Evolutionary conservation across 2,113 vertebrate species (phyloP).

Genomic region (Nycticryphes semicollaris): DNA sequence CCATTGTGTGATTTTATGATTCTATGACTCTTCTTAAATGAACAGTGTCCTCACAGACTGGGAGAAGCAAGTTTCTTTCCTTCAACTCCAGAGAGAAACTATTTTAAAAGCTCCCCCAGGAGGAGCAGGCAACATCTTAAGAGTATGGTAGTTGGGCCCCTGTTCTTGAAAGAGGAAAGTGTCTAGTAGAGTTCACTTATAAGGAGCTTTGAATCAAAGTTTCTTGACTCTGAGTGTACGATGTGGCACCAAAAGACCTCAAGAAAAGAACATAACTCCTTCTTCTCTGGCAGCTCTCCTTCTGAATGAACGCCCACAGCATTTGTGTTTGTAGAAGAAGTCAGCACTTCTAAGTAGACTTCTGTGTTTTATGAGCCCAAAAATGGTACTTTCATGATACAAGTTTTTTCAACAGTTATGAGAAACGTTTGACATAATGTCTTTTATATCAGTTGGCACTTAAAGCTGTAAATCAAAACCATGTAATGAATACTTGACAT

Average conservation of each 20-base stretch:
- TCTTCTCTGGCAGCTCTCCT: conserved; percentile 23
- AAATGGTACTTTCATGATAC: not conserved
- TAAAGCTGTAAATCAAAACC: not conserved
- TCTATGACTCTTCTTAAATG: not conserved
- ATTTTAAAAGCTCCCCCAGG: not conserved
- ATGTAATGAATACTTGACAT: not conserved
- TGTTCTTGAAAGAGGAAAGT: not conserved
- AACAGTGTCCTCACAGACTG: not conserved
- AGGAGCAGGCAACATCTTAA: not conserved
- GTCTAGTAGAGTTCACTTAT: not conserved
- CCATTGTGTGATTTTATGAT: too few relatives aligned
- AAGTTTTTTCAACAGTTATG: not conserved
- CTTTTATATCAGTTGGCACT: not conserved
- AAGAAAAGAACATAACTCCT: conserved; percentile 21
- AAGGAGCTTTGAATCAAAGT: not conserved
- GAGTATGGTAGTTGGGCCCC: not conserved
- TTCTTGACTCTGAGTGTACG: not conserved
- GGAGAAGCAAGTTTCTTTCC: not conserved
- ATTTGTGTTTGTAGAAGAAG: conserved; percentile 11
- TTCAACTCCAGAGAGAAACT: not conserved
- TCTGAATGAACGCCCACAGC: not conserved
- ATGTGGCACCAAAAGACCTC: not conserved
- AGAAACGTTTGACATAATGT: not conserved
- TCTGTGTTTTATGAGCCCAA: not conserved
- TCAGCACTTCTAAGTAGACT: not conserved